phyloP scores from a whole-genome alignment of 2,888 invertebrate species.

The Cephus runcator region DNA sequence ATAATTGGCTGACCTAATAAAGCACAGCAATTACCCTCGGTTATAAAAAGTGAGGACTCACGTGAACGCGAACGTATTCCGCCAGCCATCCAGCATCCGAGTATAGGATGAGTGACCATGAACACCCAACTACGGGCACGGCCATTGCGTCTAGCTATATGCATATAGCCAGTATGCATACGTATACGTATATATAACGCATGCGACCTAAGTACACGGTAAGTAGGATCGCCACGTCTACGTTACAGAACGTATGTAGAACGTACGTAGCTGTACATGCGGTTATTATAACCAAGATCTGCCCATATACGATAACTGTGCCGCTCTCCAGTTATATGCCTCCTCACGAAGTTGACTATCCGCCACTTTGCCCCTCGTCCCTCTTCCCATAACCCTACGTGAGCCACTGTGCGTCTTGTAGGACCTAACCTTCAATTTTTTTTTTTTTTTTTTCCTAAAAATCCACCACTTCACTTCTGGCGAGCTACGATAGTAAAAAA shows the following conservation, averaged over 20 bases:
- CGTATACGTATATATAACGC: not conserved
- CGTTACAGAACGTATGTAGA: slow-evolving; percentile 15
- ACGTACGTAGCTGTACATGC: slow-evolving; percentile 40
- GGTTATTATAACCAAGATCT: slow-evolving; percentile 49
- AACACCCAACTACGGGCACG: not conserved
- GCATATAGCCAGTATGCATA: not conserved
- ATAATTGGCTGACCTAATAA: slow-evolving; percentile 35
- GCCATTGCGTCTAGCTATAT: not conserved
- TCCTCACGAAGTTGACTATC: slow-evolving; percentile 6
- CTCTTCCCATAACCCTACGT: not conserved
- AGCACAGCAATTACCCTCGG: slow-evolving; percentile 32
- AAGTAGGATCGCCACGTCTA: slow-evolving; percentile 9
- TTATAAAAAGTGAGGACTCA: not conserved
- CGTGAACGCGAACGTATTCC: not conserved
- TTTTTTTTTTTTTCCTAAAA: not conserved
- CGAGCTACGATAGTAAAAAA: not conserved
- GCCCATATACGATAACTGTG: slow-evolving; percentile 51
- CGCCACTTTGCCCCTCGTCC: not conserved
- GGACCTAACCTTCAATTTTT: not conserved
- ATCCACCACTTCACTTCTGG: not conserved
- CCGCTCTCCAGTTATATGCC: slow-evolving; percentile 45
- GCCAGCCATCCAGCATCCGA: not conserved
- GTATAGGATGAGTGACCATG: not conserved
- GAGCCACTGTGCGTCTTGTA: not conserved
- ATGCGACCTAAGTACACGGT: not conserved